Base-by-base conservation (phyloP, 2,113 vertebrate species). In the Caranx ignobilis region DNA sequence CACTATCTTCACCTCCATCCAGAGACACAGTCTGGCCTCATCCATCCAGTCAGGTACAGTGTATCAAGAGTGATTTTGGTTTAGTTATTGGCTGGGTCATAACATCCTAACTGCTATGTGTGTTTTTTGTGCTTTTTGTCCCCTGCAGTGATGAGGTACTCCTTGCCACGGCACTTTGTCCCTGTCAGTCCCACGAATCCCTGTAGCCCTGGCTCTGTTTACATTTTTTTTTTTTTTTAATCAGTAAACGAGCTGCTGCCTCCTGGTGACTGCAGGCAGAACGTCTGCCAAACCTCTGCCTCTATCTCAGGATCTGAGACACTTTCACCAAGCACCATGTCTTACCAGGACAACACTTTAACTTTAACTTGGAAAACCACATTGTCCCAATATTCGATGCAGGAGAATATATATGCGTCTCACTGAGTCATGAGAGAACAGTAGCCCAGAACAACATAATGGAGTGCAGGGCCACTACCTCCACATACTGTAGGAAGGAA, bases 81-180 rank as follows among this genome's bases (percentile, higher is more conserved):
- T 79, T 11, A 59, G 3, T 52, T 34, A 5, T 5, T 13, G 11
- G 7, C 35, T 26, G 37, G 48, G 18, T 35, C 21, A 55, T 41
- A 55, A 59, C 56, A 34, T 16, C 56, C 56, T 34, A 16, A 34
- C 56, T 34, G 41, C 13, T 43, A 6, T 64, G 9, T 34, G 31
- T 37, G 56, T 70, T 63, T 70, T 72, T 56, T 18, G 3, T 71
- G 16, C 61, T 59, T 37, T 35, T 34, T 32, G 41, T 12, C 8
- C 43, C 37, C 41, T 74, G 35, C 72, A 66, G 71, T 59, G 69
- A 85, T 63, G 72, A 83, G 64, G 21, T 57, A 56, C 41, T 80
- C 55, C 32, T 32, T 83, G 11, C 76, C 79, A 43, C 63, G 79
- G 59, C 50, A 56, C 54, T 62, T 73, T 48, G 52, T 86, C 13